Base-by-base conservation (phyloP, 2,888 invertebrate species). In the Beris morrisii region DNA sequence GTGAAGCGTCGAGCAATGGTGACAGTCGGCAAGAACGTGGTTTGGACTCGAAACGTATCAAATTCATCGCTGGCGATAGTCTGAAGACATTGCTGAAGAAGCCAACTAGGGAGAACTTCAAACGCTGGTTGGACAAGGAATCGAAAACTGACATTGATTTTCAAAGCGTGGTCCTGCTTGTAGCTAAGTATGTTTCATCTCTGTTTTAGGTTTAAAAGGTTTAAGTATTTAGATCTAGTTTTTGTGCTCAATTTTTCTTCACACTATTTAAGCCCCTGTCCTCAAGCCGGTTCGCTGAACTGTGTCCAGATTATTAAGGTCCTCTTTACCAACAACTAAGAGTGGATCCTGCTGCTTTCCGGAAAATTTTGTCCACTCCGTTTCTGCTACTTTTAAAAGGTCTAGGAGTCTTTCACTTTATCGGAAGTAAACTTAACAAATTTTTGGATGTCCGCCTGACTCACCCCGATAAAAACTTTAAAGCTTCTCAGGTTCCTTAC, bases 161-260 rank as follows among this genome's bases (percentile, higher is more conserved):
- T 72, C 93, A 93, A 77, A 88, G 92, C 4, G 92, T 93, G 68
- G 87, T 93, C 72, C 84, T 93, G 68, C 84, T 93, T 70, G 92
- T 93, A 48, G 88, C 91, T 69, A 89, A 87, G 92, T 92, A 83
- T 88, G 88, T 83, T 58, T 4, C 22, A 22, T 22, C 3, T 22
- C 22, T 22, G 22, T 22, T 22, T 22, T 3, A 22, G 22, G 12
- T 45, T 22, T 3, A 44, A 11, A 3, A n/a, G n/a, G n/a, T n/a
- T 58, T 22, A 45, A n/a, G 38, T 56, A 11, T 13, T 44, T 56
- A 43, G 11, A 56, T 50, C 3, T 67, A 6, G n/a, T 28, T 28
- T 56, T n/a, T 6, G 6, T 56, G 22, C 22, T 22, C 3, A 22
- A 3, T 22, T 22, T 22, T 22, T 22, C 22, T 22, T 22, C 22